Percentiles rank a stretch among this genome's conserved stretches.
Evolutionary conservation across 2,888 invertebrate species (phyloP).

Genomic region (Brenthis ino): DNA sequence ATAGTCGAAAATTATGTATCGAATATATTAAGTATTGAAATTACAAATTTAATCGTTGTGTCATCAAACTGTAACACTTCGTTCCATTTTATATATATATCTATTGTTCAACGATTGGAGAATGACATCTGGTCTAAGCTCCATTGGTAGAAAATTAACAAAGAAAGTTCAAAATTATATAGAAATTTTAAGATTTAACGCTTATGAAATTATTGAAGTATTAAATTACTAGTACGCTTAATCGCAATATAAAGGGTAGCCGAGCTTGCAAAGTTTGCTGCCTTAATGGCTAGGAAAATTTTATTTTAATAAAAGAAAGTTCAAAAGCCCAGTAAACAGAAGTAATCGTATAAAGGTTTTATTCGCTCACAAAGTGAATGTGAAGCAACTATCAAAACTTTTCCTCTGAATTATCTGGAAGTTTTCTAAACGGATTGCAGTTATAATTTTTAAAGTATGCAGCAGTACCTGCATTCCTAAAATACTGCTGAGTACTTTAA

Average conservation of each 20-base stretch:
- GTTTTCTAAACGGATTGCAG: neutral
- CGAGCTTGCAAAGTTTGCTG: neutral
- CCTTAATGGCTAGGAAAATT: neutral
- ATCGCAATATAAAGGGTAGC: slow-evolving; percentile 8
- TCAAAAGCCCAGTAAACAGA: slow-evolving; percentile 22
- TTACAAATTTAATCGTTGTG: too few relatives aligned
- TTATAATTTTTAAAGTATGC: slow-evolving; percentile 6
- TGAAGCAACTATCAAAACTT: neutral
- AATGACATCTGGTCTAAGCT: neutral
- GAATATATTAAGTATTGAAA: too few relatives aligned
- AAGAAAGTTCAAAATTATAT: neutral
- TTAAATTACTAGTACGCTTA: slow-evolving; percentile 4
- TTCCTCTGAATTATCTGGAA: slow-evolving; percentile 3
- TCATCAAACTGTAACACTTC: too few relatives aligned
- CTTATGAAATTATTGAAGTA: slow-evolving; percentile 1
- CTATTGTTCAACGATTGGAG: too few relatives aligned
- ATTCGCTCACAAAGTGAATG: slow-evolving; percentile 22
- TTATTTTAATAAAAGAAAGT: slow-evolving; percentile 1
- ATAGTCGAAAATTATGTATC: too few relatives aligned
- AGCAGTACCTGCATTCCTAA: neutral
- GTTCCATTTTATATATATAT: too few relatives aligned
- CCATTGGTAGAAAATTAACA: too few relatives aligned
- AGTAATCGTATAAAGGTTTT: slow-evolving; percentile 14
- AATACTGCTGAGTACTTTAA: neutral
- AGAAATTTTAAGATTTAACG: neutral